phyloP scores from a whole-genome alignment of 2,113 vertebrate genomes.

The Scytalopus superciliaris region DNA sequence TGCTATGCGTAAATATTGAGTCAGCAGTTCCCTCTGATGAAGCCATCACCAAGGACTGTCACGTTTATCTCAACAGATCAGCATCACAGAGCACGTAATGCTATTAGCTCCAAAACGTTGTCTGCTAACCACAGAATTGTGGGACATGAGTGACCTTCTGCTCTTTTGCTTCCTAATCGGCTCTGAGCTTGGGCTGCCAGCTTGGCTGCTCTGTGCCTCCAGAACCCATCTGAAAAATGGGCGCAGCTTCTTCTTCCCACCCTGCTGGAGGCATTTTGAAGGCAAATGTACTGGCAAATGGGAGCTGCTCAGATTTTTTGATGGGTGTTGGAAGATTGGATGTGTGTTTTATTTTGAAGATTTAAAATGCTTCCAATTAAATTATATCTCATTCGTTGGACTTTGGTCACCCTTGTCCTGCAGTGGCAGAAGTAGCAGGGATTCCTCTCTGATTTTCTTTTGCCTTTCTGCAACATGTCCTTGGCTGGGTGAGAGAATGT shows the following conservation, averaged over 20 bases:
- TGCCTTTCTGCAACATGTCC: background rate
- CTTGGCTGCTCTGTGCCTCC: background rate
- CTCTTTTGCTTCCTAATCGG: background rate
- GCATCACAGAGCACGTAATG: background rate
- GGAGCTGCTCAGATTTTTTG: background rate
- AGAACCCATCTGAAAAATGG: background rate
- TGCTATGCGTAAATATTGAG: background rate
- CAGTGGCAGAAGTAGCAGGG: background rate
- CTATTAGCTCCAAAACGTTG: background rate
- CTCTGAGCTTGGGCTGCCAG: background rate
- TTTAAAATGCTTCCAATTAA: background rate
- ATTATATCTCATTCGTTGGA: background rate
- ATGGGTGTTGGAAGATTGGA: background rate
- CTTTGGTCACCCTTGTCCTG: background rate
- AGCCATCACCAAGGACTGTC: background rate
- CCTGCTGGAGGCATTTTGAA: background rate
- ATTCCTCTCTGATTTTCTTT: background rate
- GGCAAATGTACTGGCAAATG: background rate
- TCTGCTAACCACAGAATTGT: background rate
- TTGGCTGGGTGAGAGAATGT: background rate
- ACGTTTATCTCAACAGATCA: slow-evolving; percentile 1
- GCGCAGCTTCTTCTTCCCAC: background rate
- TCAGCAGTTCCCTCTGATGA: slow-evolving; percentile 38
- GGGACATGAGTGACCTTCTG: background rate
- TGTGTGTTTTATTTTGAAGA: background rate